Conservation (phyloP, 2,113 vertebrate genomes). For the Nesogale talazaci region DNA sequence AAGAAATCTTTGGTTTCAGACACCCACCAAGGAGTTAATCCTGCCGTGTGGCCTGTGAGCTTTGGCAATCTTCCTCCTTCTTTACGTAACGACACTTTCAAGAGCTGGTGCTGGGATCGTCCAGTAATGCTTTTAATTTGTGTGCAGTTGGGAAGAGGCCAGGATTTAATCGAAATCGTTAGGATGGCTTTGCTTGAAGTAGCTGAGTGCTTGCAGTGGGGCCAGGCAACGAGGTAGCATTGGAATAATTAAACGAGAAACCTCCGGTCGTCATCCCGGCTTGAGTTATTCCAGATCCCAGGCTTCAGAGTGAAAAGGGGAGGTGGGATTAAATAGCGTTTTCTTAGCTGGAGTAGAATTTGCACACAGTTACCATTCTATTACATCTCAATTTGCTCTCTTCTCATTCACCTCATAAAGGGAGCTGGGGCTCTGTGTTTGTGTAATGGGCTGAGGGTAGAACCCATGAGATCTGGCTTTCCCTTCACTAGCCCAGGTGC, state of each 20-base stretch:
- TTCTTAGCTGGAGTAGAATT: conserved; percentile 82
- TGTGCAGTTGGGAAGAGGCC: conserved; percentile 89
- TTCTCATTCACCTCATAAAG: conserved; percentile 80
- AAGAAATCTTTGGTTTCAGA: not conserved
- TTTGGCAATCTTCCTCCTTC: conserved; percentile 85
- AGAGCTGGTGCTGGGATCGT: conserved; percentile 86
- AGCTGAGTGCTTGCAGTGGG: conserved; percentile 84
- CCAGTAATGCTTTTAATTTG: conserved; percentile 91
- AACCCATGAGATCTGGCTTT: not conserved
- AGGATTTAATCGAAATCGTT: conserved; percentile 92
- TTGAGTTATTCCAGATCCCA: conserved; percentile 83
- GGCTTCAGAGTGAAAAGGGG: conserved; percentile 81
- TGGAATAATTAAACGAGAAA: conserved; percentile 89
- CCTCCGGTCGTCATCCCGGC: conserved; percentile 79
- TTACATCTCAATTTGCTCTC: conserved; percentile 80
- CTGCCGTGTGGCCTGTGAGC: conserved; percentile 83
- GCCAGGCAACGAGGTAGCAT: conserved; percentile 82
- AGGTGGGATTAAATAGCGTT: conserved; percentile 84
- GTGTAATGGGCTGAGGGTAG: not conserved
- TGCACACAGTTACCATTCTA: conserved; percentile 80
- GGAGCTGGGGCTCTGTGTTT: conserved; percentile 64
- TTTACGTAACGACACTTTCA: conserved; percentile 89
- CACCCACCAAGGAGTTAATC: conserved; percentile 83
- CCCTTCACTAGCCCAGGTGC: conserved; percentile 40
- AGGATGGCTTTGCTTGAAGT: conserved; percentile 91